Base-by-base conservation (phyloP, 2,113 vertebrate genomes). In the Otocyon megalotis region DNA sequence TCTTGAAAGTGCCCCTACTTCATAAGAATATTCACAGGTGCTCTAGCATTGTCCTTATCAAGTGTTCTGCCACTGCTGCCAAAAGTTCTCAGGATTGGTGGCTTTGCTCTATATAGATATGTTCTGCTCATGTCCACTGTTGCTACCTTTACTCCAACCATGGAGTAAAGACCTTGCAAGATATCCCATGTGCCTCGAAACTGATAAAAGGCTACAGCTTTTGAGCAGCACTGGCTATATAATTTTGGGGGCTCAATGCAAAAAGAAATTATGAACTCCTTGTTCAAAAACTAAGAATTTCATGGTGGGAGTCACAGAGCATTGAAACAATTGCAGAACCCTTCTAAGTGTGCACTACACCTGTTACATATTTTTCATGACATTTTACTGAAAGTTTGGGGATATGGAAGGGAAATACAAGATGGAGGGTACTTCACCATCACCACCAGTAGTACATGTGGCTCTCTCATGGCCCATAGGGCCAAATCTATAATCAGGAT, bases 251-350 rank as follows among this genome's bases (percentile, higher is more conserved):
- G 19, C 10, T 69, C 53, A 48, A 3, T 26, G 2, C 5, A 83
- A 69, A 67, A 77, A 54, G n/a, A 80, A 93, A 48, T 63, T 88
- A 71, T 69, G 24, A 90, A 28, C 14, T 26, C 0, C 12, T 48
- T 84, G 28, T 72, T 90, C 2, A 63, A 82, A 96, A 92, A 69
- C 12, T 77, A 87, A 60, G 56, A 93, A 83, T 87, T 94, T 53
- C 28, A 90, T 77, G 22, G 13, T 67, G 37, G 28, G 26, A 32
- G 22, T 56, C 35, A n/a, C 14, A 90, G 19, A n/a, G 26, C 11
- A 37, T 54, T 88, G 65, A 90, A 74, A 62, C 11, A 22, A 35
- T 77, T n/a, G 12, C 4, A 69, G 12, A 13, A 83, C 8, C 14
- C 48, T 89, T 89, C 15, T 89, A 94, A n/a, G 8, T 65, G 8